Percentiles rank a stretch among this genome's conserved stretches.
These are phyloP conservation scores for Ceratitis capitata DNA, from an alignment of 1,140 invertebrate genomes.

Conservation along the genomic window DNA sequence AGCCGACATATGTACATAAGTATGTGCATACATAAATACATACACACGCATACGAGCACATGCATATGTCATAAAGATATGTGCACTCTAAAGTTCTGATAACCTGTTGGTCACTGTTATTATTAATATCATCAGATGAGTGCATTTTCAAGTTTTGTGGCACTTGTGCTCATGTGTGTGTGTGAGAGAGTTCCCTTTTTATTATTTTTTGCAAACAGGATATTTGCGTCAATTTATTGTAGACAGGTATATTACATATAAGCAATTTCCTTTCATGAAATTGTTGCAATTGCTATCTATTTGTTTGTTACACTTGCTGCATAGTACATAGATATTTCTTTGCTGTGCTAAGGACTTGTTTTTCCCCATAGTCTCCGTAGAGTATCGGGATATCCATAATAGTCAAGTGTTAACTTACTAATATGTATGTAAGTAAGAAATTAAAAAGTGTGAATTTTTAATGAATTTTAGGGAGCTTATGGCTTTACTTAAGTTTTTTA, in stretches of 20 bases:
- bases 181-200: background rate
- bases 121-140: constrained; percentile 13
- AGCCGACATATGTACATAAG: background rate
- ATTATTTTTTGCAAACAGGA: background rate
- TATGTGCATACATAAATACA: background rate
- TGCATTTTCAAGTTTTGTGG: constrained; percentile 5
- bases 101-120: constrained; percentile 14
- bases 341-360: too few species aligned
- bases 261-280: constrained; percentile 7
- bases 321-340: too few species aligned
- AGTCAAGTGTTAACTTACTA: too few species aligned
- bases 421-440: too few species aligned
- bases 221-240: constrained; percentile 20
- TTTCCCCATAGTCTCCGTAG: too few species aligned
- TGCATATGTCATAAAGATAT: too few species aligned
- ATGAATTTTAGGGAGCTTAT: too few species aligned
- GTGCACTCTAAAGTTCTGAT: background rate
- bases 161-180: background rate
- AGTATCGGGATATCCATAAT: too few species aligned
- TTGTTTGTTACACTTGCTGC: too few species aligned
- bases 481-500: too few species aligned
- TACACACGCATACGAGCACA: background rate
- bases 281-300: background rate
- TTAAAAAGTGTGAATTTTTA: too few species aligned
- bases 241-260: background rate